These are phyloP conservation scores for Stenodema calcarata DNA, from an alignment of 2,888 invertebrate species.

Conservation along the genomic window DNA sequence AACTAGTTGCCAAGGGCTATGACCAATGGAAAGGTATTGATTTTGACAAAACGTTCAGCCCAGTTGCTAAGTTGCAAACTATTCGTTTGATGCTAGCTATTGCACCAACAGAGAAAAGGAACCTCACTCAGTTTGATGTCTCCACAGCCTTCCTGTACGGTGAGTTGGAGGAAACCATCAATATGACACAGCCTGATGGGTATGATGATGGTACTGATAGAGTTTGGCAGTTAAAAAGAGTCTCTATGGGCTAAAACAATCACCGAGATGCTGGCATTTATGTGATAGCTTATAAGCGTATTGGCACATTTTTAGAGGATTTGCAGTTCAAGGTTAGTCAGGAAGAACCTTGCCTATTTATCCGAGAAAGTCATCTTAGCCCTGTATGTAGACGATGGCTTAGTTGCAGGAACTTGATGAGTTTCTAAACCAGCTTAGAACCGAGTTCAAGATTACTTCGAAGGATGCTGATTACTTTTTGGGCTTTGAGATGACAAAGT, in stretches of 20 bases:
- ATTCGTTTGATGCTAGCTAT: slow-evolving; percentile 17
- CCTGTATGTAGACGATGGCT: too few relatives aligned
- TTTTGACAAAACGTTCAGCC: slow-evolving; percentile 13
- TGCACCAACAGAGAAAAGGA: slow-evolving; percentile 25
- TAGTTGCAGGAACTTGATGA: too few relatives aligned
- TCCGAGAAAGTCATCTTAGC: background rate
- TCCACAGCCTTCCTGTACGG: too few relatives aligned
- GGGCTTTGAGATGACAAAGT: background rate
- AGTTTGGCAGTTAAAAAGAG: slow-evolving; percentile 28
- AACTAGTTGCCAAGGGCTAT: background rate
- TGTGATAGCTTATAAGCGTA: background rate
- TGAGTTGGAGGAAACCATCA: slow-evolving; percentile 19
- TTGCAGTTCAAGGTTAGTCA: background rate
- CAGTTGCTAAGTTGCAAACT: slow-evolving; percentile 4
- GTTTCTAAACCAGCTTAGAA: too few relatives aligned
- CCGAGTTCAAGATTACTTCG: too few relatives aligned
- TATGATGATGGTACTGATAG: slow-evolving; percentile 32
- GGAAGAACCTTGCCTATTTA: slow-evolving; percentile 9
- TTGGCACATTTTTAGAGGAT: too few relatives aligned
- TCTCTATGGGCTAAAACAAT: too few relatives aligned
- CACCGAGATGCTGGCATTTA: slow-evolving; percentile 27
- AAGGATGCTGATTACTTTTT: too few relatives aligned
- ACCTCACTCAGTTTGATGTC: slow-evolving; percentile 36
- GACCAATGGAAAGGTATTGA: slow-evolving; percentile 1
- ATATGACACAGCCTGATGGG: slow-evolving; percentile 32